Conservation (phyloP, 2,888 invertebrate species). For the Neoitamus cyanurus region DNA sequence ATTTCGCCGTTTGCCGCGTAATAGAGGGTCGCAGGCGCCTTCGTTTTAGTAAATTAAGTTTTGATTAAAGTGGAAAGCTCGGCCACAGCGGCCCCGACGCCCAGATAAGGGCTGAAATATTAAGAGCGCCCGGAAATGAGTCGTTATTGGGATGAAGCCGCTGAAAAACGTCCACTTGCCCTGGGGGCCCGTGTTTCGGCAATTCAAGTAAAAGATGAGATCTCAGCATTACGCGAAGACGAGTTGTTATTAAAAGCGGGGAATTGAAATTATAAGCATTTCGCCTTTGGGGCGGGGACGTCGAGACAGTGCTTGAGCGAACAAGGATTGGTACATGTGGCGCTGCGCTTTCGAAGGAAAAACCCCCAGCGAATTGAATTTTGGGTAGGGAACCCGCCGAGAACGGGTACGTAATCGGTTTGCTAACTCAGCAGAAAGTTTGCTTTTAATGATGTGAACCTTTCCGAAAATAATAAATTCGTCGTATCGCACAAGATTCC, state of each 20-base stretch:
- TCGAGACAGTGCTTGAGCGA: neutral
- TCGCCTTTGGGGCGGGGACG: neutral
- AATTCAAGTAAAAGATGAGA: neutral
- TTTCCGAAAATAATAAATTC: neutral
- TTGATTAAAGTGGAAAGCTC: constrained; percentile 37
- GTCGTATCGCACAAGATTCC: neutral
- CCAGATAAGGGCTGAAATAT: constrained; percentile 10
- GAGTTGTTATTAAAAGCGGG: neutral
- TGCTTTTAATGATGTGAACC: neutral
- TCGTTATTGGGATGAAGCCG: constrained; percentile 3
- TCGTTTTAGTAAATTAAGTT: constrained; percentile 43
- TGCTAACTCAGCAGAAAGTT: neutral
- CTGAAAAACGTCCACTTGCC: neutral
- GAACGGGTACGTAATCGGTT: neutral
- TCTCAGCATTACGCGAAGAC: neutral
- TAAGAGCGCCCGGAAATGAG: neutral
- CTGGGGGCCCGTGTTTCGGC: neutral
- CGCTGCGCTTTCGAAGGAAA: neutral
- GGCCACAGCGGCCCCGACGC: neutral
- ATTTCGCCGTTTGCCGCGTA: constrained; percentile 31
- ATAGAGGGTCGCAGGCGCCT: constrained; percentile 2
- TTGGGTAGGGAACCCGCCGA: neutral
- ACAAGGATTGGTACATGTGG: neutral
- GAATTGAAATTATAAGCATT: neutral
- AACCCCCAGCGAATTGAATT: neutral